A percentile compares a stretch with the other conserved stretches of the same genome.
Evolutionary conservation across 1,140 invertebrate species (phyloP).

Genomic region (Papilio aristodemus): DNA sequence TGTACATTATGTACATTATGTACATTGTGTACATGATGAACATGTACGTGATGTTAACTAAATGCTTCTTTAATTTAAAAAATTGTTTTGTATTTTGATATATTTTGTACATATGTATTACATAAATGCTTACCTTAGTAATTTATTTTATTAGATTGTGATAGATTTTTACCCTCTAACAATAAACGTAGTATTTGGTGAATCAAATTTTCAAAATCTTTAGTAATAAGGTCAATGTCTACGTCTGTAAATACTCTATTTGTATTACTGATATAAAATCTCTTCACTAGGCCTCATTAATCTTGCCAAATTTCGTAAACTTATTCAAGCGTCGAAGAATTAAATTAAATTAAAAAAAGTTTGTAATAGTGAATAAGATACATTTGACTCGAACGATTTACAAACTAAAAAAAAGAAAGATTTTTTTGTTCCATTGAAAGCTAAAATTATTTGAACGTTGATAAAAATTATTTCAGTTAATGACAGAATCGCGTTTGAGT

Average conservation of each 20-base stretch:
- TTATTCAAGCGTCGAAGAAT: conserved; percentile 29
- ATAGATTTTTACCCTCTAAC: conserved; percentile 56
- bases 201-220: conserved; percentile 40
- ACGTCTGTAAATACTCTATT: conserved; percentile 53
- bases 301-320: conserved; percentile 39
- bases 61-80: conserved; percentile 29
- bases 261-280: conserved; percentile 22
- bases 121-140: conserved; percentile 52
- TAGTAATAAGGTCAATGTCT: conserved; percentile 29
- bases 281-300: conserved; percentile 34
- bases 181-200: conserved; percentile 38
- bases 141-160: conserved; percentile 72
- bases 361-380: conserved; percentile 25
- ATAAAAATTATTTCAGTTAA: too few species aligned
- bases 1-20: conserved; percentile 13
- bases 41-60: conserved; percentile 15
- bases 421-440: too few species aligned
- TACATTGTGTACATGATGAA: conserved; percentile 14
- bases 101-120: conserved; percentile 47
- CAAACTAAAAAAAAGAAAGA: too few species aligned
- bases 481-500: conserved; percentile 32
- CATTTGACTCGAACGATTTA: conserved; percentile 28
- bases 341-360: conserved; percentile 27
- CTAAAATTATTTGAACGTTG: too few species aligned
- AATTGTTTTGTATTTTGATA: conserved; percentile 21